A percentile compares a stretch with the other conserved stretches of the same genome.
Evolutionary conservation across 2,113 vertebrate species (phyloP).

Genomic region (Clarias macrocephalus): DNA sequence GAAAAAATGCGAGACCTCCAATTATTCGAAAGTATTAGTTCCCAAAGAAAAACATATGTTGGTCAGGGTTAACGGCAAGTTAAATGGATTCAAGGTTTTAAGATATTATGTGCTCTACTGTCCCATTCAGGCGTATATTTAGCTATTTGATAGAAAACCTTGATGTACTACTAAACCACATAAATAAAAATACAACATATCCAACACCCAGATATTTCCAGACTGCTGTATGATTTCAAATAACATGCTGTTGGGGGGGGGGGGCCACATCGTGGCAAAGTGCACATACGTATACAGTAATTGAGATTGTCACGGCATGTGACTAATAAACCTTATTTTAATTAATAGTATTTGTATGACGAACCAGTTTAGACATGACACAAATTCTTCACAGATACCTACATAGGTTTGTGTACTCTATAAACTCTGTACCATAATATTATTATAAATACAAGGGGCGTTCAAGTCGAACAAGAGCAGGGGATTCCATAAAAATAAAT

Average conservation of each 20-base stretch:
- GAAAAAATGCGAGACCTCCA: background rate
- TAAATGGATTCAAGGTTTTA: background rate
- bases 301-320: background rate
- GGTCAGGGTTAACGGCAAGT: background rate
- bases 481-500: too few species aligned
- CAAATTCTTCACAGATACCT: background rate
- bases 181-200: slow-evolving; percentile 4
- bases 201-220: background rate
- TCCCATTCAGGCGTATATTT: background rate
- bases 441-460: too few species aligned
- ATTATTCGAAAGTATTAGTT: background rate
- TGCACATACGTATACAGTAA: background rate
- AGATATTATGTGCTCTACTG: too few species aligned
- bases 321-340: background rate
- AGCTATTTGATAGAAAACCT: background rate
- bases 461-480: too few species aligned
- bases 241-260: background rate
- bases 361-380: background rate
- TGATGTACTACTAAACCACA: background rate
- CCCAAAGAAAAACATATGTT: background rate
- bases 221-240: background rate
- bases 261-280: background rate
- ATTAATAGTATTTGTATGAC: background rate
- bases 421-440: background rate
- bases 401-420: background rate